Evolutionary conservation across 2,797 vertebrate species (phyloP).

Genomic region (Neomorphus geoffroyi): DNA sequence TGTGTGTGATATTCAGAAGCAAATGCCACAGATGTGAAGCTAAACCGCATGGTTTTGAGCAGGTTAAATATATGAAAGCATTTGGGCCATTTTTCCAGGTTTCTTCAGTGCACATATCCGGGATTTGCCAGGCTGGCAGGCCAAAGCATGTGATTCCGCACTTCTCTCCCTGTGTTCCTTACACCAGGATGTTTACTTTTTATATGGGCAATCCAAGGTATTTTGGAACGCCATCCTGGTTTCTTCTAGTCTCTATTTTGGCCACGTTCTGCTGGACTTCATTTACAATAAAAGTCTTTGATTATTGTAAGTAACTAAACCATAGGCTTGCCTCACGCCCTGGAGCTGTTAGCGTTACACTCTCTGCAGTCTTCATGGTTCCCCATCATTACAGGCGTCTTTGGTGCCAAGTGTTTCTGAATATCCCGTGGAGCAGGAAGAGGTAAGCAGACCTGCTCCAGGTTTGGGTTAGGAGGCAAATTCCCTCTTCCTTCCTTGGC

Average conservation of each 20-base stretch:
- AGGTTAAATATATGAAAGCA: not conserved
- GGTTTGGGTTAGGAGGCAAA: not conserved
- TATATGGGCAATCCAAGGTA: not conserved
- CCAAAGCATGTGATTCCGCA: not conserved
- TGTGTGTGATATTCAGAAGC: not conserved
- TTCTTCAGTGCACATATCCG: not conserved
- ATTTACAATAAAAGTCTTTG: not conserved
- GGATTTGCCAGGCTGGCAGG: not conserved
- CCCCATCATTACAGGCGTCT: not conserved
- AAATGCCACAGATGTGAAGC: not conserved
- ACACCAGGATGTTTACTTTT: not conserved
- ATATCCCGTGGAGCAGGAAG: not conserved
- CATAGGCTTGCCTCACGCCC: not conserved
- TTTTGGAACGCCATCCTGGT: not conserved
- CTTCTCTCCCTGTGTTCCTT: not conserved
- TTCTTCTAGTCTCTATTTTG: not conserved
- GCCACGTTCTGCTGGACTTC: not conserved
- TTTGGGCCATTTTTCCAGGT: conserved; percentile 4
- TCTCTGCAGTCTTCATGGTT: not conserved
- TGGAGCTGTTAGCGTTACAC: not conserved
- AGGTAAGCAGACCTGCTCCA: not conserved
- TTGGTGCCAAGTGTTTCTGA: not conserved
- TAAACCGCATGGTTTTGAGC: not conserved
- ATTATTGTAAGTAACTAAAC: not conserved
- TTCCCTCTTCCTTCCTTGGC: not conserved